Evolutionary conservation across 2,888 invertebrate species (phyloP).

Genomic region (Mythimna vitellina): DNA sequence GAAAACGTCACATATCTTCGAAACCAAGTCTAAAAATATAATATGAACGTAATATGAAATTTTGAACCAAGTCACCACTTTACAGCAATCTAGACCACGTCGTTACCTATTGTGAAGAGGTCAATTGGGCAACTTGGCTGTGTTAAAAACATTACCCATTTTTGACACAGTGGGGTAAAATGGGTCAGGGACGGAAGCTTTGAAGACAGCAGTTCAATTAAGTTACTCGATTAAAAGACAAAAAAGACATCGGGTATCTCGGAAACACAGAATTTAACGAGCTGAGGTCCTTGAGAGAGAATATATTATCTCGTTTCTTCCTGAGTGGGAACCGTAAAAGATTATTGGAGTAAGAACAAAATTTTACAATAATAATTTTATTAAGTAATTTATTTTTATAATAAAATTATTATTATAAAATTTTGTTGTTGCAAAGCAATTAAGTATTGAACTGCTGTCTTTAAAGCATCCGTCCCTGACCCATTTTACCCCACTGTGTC

Average conservation of each 20-base stretch:
- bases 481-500: slow-evolving; percentile 22
- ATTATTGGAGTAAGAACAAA: neutral
- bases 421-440: no score
- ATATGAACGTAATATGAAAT: no score
- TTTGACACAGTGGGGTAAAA: slow-evolving; percentile 29
- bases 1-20: no score
- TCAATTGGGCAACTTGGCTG: slow-evolving; percentile 38
- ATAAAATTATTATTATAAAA: no score
- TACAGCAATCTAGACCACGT: neutral
- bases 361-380: neutral
- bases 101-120: neutral
- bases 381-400: no score
- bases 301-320: slow-evolving; percentile 6
- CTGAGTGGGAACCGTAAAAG: neutral
- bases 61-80: neutral
- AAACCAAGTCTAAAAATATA: no score
- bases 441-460: slow-evolving; percentile 23
- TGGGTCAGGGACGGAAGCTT: slow-evolving; percentile 37
- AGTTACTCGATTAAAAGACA: slow-evolving; percentile 39
- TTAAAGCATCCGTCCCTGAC: slow-evolving; percentile 35
- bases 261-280: slow-evolving; percentile 5
- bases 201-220: slow-evolving; percentile 21
- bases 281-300: neutral
- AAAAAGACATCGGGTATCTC: slow-evolving; percentile 19
- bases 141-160: slow-evolving; percentile 29